Evolutionary conservation across 2,888 invertebrate species (phyloP).

Genomic region (Folsomia manolachei): DNA sequence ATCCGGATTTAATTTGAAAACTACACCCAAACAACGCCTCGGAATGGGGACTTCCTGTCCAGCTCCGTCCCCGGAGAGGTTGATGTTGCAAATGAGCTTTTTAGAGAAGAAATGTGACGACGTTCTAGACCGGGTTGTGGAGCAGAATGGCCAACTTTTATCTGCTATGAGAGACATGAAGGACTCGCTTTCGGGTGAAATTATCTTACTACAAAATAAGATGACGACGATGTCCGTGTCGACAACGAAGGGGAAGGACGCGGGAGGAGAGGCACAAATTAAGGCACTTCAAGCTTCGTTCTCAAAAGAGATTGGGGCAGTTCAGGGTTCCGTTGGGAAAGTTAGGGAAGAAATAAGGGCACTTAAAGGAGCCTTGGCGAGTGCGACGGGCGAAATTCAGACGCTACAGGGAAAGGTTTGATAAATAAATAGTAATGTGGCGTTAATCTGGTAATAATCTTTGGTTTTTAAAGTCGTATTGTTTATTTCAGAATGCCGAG

Average conservation of each 20-base stretch:
- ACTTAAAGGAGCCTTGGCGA: not conserved
- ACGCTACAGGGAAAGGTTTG: not conserved
- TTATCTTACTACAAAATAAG: not conserved
- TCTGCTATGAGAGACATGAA: constrained; percentile 31
- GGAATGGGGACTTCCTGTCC: constrained; percentile 9
- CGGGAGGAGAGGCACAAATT: not conserved
- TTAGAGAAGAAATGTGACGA: constrained; percentile 30
- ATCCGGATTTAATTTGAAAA: not conserved
- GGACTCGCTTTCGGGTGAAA: constrained; percentile 28
- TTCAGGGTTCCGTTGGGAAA: not conserved
- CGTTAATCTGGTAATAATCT: no score
- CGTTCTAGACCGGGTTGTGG: constrained; percentile 25
- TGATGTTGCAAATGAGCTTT: constrained; percentile 24
- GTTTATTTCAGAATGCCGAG: constrained; percentile 5
- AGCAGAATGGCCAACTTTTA: constrained; percentile 19
- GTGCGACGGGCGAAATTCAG: not conserved
- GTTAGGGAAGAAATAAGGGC: not conserved
- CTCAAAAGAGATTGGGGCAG: not conserved
- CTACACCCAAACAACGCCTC: not conserved
- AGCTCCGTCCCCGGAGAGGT: constrained; percentile 25
- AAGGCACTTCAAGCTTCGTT: not conserved
- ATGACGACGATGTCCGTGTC: not conserved
- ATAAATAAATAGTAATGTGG: not conserved
- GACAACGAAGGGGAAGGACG: not conserved
- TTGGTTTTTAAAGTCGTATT: no score